A percentile compares a stretch with the other conserved stretches of the same genome.
phyloP scores from a whole-genome alignment of 2,888 invertebrate genomes.

The Globia sparganii region DNA sequence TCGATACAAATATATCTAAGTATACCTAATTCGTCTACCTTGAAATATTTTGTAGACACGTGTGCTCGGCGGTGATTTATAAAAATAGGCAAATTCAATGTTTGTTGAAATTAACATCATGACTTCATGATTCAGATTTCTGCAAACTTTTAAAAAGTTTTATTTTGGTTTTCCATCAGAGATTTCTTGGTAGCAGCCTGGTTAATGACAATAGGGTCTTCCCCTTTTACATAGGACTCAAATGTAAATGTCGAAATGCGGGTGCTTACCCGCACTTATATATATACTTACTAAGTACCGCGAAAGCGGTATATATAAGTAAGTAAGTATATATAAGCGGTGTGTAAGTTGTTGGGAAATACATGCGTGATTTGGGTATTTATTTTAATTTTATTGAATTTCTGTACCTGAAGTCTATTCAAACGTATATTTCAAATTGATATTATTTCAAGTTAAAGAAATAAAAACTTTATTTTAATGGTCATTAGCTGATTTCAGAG shows the following conservation, averaged over 20 bases:
- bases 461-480: no score
- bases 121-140: not conserved
- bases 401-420: no score
- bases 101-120: not conserved
- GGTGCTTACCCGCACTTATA: no score
- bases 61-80: not conserved
- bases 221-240: not conserved
- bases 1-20: not conserved
- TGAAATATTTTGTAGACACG: slow-evolving; percentile 19
- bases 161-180: not conserved
- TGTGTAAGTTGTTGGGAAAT: no score
- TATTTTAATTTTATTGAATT: not conserved
- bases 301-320: no score
- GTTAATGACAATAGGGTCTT: not conserved
- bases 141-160: not conserved
- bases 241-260: no score
- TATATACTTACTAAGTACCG: no score
- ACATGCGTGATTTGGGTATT: not conserved
- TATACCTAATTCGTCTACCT: not conserved
- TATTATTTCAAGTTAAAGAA: no score
- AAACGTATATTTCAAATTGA: no score
- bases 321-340: no score
- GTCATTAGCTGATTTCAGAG: no score
- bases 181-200: not conserved
- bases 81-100: slow-evolving; percentile 1